Percentiles rank a stretch among this genome's conserved stretches.
Conservation (phyloP, 2,888 invertebrate species). For the Hypsopygia costalis region DNA sequence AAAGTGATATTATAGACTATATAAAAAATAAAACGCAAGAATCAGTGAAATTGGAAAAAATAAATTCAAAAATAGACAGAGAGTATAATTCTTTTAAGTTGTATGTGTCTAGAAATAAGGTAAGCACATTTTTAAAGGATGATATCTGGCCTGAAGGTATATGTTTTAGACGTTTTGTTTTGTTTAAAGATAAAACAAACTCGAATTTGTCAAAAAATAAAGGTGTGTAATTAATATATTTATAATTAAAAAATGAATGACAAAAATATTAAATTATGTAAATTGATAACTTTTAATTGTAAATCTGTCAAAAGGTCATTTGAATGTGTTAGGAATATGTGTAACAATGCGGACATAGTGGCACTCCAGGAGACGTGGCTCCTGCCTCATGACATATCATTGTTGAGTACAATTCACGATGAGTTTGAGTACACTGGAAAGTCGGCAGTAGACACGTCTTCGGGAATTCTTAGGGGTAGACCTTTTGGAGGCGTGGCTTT, state of each 20-base stretch:
- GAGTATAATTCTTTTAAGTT: constrained; percentile 8
- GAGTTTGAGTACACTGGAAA: neutral
- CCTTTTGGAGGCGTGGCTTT: neutral
- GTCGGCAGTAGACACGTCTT: neutral
- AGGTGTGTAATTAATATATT: neutral
- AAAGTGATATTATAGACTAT: no score
- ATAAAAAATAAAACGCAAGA: no score
- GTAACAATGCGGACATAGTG: neutral
- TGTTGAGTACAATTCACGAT: neutral
- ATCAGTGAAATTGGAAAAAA: no score
- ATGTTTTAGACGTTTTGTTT: constrained; percentile 6
- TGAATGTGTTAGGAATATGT: neutral
- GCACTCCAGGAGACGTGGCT: neutral
- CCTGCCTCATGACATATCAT: neutral
- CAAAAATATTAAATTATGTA: neutral
- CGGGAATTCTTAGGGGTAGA: neutral
- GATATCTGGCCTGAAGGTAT: constrained; percentile 9
- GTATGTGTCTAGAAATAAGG: constrained; percentile 7
- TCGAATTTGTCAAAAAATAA: neutral
- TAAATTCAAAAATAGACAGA: constrained; percentile 4
- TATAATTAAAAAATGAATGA: no score
- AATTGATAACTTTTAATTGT: neutral
- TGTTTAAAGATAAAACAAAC: neutral
- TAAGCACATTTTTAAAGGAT: constrained; percentile 6
- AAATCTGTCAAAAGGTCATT: neutral